Evolutionary conservation across 2,888 invertebrate genomes (phyloP), one percentile per base, ranked within the genome.

Genomic region (Carcina quercana): DNA sequence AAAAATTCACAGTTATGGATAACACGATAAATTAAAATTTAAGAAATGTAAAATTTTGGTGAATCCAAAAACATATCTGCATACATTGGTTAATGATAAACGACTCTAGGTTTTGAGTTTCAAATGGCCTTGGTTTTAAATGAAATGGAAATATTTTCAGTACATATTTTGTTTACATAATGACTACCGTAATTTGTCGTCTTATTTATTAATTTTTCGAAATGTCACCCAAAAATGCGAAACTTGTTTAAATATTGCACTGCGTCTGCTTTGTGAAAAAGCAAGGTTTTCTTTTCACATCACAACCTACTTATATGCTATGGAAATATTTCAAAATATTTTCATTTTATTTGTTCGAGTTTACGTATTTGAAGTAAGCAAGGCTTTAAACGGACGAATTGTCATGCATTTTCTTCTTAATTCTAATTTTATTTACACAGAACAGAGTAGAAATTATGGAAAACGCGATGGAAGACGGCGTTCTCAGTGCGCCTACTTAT

Each of bases 381-480:
- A 61, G 59, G 40, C 57, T 50, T 49, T 42, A 43, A 50, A 50
- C 59, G 66, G 64, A 64, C 59, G 59, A 57, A 63, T 59, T 79
- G 79, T 78, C 79, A 79, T 80, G 75, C 67, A 62, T 53, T 48
- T 50, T 59, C 54, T 43, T 50, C 63, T 64, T 68, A 68, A 52
- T 38, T 40, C 67, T 73, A 60, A 52, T 56, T 72, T 49, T 70
- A 72, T 73, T 55, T 72, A 74, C 64, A 74, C 44, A 34, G 47
- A 51, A 45, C 51, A 38, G 34, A 46, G 44, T 56, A 45, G 38
- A 53, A 48, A 50, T 45, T 45, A 50, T 66, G 70, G 66, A 71
- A 73, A 73, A 75, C 74, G 69, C 72, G 55, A 58, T 67, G 80
- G 80, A 80, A 80, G 80, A 82, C 79, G 49, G 63, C 72, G 71